Conservation (phyloP, 2,113 vertebrate species). For the Dromas ardeola region DNA sequence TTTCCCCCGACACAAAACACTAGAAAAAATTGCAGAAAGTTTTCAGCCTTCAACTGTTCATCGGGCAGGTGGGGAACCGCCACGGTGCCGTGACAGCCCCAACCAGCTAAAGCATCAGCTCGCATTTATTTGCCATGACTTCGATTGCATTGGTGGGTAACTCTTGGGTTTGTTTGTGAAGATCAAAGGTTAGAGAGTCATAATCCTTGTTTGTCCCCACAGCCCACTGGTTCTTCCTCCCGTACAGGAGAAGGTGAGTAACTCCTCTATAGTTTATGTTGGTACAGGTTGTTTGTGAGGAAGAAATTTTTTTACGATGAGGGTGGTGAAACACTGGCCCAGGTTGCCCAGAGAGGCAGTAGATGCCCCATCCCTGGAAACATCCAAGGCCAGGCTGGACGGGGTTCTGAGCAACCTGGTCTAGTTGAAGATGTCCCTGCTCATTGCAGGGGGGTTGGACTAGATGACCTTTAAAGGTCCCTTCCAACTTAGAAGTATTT, state of each 20-base stretch:
- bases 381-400: neutral
- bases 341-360: neutral
- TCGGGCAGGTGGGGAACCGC: neutral
- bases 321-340: neutral
- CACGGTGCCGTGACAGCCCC: fast-evolving
- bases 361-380: neutral
- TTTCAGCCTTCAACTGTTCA: fast-evolving
- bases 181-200: neutral
- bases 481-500: neutral
- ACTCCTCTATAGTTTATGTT: neutral
- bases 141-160: fast-evolving
- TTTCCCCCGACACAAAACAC: neutral
- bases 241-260: neutral
- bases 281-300: neutral
- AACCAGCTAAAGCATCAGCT: neutral
- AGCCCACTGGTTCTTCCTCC: neutral
- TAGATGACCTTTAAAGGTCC: neutral
- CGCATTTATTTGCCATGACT: fast-evolving
- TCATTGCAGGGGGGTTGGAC: neutral
- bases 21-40: neutral
- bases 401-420: neutral
- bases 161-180: neutral
- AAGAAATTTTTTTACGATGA: neutral
- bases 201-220: neutral
- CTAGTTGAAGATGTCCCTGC: neutral